phyloP scores from a whole-genome alignment of 2,797 vertebrate species.

The Squalus acanthias region DNA sequence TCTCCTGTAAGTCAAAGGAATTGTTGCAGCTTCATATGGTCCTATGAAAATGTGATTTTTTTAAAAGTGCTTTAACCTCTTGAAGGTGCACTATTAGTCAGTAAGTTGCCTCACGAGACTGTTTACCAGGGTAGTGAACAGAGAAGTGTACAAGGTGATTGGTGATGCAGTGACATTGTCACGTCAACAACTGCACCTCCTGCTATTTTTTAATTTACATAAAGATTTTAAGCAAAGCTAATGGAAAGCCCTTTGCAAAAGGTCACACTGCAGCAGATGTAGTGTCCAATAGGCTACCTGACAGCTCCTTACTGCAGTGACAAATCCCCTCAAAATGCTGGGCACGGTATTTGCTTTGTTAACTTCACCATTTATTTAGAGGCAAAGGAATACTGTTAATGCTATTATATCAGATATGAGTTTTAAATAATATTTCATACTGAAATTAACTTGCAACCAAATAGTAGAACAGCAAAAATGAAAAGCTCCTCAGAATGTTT shows the following conservation, averaged over 20 bases:
- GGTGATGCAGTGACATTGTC: background rate
- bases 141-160: background rate
- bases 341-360: background rate
- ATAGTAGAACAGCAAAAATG: background rate
- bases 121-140: background rate
- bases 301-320: background rate
- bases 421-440: background rate
- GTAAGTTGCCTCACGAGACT: background rate
- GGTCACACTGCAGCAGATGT: conserved; percentile 28
- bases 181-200: background rate
- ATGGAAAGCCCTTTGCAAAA: conserved; percentile 16
- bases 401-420: background rate
- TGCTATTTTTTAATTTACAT: background rate
- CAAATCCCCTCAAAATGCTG: background rate
- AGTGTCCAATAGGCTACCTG: background rate
- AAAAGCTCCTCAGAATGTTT: background rate
- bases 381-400: background rate
- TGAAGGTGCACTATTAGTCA: background rate
- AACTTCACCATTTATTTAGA: background rate
- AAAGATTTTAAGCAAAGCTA: conserved; percentile 16
- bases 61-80: background rate
- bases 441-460: background rate
- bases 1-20: conserved; percentile 3
- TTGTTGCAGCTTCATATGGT: background rate
- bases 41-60: background rate